Base-by-base conservation (phyloP, 2,888 invertebrate genomes). In the Crepidodera aurea region DNA sequence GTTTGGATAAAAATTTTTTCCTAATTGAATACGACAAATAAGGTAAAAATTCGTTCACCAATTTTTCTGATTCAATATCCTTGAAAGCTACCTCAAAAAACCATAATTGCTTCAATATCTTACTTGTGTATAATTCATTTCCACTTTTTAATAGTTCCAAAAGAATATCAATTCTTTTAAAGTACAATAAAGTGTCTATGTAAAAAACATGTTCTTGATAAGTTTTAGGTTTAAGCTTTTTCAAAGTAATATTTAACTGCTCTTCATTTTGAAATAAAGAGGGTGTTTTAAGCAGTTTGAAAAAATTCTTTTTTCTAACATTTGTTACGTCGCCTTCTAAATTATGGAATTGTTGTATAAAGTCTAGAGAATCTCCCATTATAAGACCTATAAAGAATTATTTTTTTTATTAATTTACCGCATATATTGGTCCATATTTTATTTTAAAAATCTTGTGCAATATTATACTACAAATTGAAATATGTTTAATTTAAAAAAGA, bases 21-120 rank as follows among this genome's bases (percentile, higher is more conserved):
- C 70, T 64, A 19, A 67, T 22, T 5, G 68, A 46, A 59, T 64
- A 71, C 6, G 73, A 73, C 16, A 72, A 62, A 40, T 59, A 39
- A 12, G 71, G 72, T 34, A 75, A 62, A 51, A 71, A 66, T 1
- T 69, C 65, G 60, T 71, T 67, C 1, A 73, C 69, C 12, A 75
- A 54, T 19, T 60, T 50, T 0, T 65, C 44, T 44, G 66, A 42
- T 5, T 60, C 48, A 19, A 67, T 48, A 55, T 68, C 37, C 22
- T 53, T 59, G 32, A 75, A 68, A 12, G 60, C 63, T 22, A 68
- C 65, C 62, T 68, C 50, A 34, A 75, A 70, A 51, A 72, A 71
- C 73, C 73, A 75, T 42, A 13, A n/a, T 48, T 72, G 67, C 46
- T 71, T 75, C 39, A 71, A 55, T 19, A 75, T 68, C 48, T 66